Evolutionary conservation across 2,113 vertebrate species (phyloP), one percentile per base, ranked within the genome.

Genomic region (Casuarius casuarius): DNA sequence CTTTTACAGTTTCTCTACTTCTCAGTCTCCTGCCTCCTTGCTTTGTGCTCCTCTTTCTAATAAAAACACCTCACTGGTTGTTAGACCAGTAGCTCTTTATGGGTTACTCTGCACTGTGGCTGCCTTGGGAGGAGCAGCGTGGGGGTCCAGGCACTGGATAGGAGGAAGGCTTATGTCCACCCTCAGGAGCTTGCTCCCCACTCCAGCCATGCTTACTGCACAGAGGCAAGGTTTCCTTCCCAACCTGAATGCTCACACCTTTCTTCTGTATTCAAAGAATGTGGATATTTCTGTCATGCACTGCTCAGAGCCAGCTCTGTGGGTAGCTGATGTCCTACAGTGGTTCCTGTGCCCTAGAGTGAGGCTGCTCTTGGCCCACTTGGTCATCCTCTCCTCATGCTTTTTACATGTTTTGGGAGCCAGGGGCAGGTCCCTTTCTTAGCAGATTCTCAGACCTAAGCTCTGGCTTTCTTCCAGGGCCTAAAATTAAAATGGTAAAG

Each of bases 211-310:
- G 17, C 12, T 67, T 61, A 44, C 52, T 7, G 28, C 12, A 29
- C 10, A 21, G 49, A 52, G 3, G 4, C 22, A 73, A 35, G 19
- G 14, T 11, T 54, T 87, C n/a, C 14, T 25, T 89, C 46, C 66
- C 44, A 25, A 61, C 16, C 10, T 63, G n/a, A 28, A 38, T 12
- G 31, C 29, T 42, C 38, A 20, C 71, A 16, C 6, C 14, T 62
- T 33, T 46, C 31, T 33, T 38, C 20, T 76, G 11, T 68, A 74
- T n/a, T 13, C 72, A 21, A 13, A 5, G 8, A 89, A 22, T 1
- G 1, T 15, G 15, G 6, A 38, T 18, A 66, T n/a, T 14, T 62
- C 68, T 86, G 31, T 14, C 1, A 0, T 21, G 26, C 13, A 35
- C 7, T 62, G 10, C 3, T 73, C 22, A 73, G 51, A 65, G 15